Conservation (phyloP, 2,888 invertebrate species). For the Netelia inedita region DNA sequence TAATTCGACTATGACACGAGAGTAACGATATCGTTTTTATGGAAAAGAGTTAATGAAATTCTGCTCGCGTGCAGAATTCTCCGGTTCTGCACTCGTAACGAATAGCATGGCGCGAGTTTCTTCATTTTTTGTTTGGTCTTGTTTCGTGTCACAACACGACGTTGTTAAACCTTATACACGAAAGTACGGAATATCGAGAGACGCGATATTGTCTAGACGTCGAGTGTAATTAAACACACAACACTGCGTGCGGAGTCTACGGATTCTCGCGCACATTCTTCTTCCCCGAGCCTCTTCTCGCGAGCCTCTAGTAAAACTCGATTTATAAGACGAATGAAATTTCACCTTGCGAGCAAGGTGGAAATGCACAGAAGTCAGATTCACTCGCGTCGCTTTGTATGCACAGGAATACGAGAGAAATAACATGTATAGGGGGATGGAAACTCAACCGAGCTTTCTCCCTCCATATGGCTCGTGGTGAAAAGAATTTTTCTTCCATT, state of each 20-base stretch:
- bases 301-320: not conserved
- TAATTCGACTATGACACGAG: no score
- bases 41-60: no score
- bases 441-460: not conserved
- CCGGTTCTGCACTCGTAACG: no score
- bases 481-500: slow-evolving; percentile 4
- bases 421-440: not conserved
- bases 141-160: no score
- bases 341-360: not conserved
- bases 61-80: no score
- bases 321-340: slow-evolving; percentile 7
- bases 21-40: no score
- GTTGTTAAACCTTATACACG: not conserved
- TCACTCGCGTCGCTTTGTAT: slow-evolving; percentile 20
- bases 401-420: slow-evolving; percentile 2
- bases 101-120: no score
- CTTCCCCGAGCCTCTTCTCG: not conserved
- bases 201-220: not conserved
- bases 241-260: not conserved
- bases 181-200: not conserved
- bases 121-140: no score
- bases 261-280: not conserved
- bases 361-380: slow-evolving; percentile 15
- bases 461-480: not conserved
- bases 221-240: not conserved